These are phyloP conservation scores for Drosophila tristis DNA, from an alignment of 1,140 invertebrate genomes.

Conservation along the genomic window DNA sequence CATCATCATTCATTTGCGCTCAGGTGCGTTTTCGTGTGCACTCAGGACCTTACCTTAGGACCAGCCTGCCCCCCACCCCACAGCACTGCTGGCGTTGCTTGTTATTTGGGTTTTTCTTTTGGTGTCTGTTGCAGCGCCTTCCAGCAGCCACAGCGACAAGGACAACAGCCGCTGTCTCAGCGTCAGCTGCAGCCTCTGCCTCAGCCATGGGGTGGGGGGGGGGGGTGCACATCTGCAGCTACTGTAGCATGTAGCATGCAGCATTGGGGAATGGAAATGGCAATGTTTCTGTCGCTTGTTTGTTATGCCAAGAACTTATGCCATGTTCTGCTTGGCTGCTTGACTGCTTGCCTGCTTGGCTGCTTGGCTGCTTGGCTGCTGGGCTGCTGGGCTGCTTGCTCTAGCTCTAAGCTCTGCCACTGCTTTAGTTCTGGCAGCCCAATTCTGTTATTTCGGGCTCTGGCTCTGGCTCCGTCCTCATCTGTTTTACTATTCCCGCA, in stretches of 20 bases:
- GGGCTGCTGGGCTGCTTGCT: constrained; percentile 8
- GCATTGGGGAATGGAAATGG: too few relatives aligned
- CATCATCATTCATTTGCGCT: constrained; percentile 79
- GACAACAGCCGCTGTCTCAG: background rate
- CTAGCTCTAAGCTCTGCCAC: background rate
- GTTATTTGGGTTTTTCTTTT: constrained; percentile 20
- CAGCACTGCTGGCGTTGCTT: background rate
- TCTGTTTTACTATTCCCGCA: background rate
- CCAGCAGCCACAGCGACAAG: background rate
- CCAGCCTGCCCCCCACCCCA: too few relatives aligned
- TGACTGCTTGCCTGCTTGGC: constrained; percentile 7
- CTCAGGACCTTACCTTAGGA: constrained; percentile 27
- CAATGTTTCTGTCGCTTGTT: constrained; percentile 20
- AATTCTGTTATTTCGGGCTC: background rate
- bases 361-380: constrained; percentile 12
- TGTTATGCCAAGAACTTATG: constrained; percentile 39
- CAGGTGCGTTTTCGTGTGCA: constrained; percentile 67
- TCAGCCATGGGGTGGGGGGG: too few relatives aligned
- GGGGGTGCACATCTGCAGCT: too few relatives aligned
- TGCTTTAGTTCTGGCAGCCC: too few relatives aligned
- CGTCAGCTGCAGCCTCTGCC: too few relatives aligned
- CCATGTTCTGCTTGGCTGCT: constrained; percentile 24
- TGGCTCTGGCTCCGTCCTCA: background rate
- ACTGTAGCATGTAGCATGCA: too few relatives aligned
- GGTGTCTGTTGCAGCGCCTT: constrained; percentile 45